Conservation (phyloP, 2,888 invertebrate species). For the Epistrophe grossulariae region DNA sequence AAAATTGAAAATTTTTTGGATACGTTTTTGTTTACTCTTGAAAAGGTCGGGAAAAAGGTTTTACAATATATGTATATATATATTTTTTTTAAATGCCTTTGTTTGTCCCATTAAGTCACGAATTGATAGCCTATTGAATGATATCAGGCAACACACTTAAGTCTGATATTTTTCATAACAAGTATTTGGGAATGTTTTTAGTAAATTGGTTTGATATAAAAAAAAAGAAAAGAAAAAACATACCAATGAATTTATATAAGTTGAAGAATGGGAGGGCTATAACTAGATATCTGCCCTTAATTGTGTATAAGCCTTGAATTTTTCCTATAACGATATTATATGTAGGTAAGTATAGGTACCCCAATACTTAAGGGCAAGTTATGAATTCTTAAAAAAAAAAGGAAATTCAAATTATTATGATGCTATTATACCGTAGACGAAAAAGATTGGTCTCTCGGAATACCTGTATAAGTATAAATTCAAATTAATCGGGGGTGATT, state of each 20-base stretch:
- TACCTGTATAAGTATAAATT: neutral
- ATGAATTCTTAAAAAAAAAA: neutral
- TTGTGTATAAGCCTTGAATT: neutral
- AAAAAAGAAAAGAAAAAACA: neutral
- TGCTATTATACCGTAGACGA: neutral
- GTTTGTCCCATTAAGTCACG: conserved; percentile 27
- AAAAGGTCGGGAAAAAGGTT: conserved; percentile 18
- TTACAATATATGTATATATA: conserved; percentile 24
- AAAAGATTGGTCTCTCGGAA: neutral
- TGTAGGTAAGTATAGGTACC: no score
- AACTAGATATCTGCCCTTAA: neutral
- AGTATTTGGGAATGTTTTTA: conserved; percentile 2
- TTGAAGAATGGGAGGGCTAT: neutral
- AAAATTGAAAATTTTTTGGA: conserved; percentile 16
- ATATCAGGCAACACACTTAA: conserved; percentile 21
- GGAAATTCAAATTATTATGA: neutral
- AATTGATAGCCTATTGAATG: conserved; percentile 31
- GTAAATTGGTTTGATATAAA: conserved; percentile 5
- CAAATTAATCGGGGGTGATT: neutral
- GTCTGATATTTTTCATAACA: conserved; percentile 37
- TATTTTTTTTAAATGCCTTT: conserved; percentile 9
- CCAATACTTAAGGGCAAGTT: neutral
- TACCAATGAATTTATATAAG: neutral
- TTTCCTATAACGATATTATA: neutral
- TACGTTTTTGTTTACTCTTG: conserved; percentile 24